These are phyloP conservation scores for Enteromius radiatus DNA, from an alignment of 2,797 vertebrate genomes.

Conservation along the genomic window DNA sequence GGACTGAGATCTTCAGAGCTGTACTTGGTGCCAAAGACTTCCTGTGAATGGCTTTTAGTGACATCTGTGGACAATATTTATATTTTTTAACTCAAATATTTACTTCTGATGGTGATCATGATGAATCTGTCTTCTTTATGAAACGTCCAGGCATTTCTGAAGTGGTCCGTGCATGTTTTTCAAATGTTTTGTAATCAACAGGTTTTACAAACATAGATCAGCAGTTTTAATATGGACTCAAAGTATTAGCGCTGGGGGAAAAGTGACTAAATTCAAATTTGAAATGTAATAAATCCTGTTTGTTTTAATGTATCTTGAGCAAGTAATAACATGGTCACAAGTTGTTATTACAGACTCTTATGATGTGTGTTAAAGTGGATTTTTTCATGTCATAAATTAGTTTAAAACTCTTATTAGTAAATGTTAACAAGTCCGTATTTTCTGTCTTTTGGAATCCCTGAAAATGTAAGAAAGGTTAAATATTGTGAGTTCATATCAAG, in stretches of 20 bases:
- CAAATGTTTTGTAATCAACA: background rate
- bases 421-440: background rate
- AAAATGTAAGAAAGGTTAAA: too few species aligned
- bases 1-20: background rate
- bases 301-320: background rate
- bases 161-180: background rate
- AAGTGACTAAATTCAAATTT: too few species aligned
- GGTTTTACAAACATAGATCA: background rate
- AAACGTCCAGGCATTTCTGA: background rate
- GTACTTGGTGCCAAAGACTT: conserved; percentile 52
- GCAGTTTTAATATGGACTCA: background rate
- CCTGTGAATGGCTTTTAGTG: too few species aligned
- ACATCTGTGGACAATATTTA: background rate
- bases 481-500: background rate
- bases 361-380: too few species aligned
- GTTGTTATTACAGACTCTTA: too few species aligned
- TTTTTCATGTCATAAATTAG: background rate
- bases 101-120: too few species aligned
- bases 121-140: background rate
- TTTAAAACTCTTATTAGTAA: background rate
- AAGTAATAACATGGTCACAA: background rate
- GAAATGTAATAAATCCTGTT: background rate
- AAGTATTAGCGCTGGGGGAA: too few species aligned
- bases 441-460: background rate
- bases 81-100: conserved; percentile 1